Percentiles rank a stretch among this genome's conserved stretches.
Evolutionary conservation across 2,113 vertebrate genomes (phyloP).

Genomic region (Ranitomeya variabilis): DNA sequence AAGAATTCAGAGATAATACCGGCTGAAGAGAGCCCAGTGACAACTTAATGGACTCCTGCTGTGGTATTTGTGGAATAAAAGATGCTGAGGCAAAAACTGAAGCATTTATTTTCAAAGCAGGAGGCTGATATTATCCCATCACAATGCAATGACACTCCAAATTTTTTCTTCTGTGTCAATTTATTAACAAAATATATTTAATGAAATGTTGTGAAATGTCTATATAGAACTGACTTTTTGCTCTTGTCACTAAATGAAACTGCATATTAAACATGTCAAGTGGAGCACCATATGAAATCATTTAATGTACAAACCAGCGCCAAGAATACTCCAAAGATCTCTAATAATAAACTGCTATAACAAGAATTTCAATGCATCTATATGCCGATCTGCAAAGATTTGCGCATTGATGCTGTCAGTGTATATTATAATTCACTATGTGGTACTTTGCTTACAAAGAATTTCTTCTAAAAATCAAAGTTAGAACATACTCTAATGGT

Average conservation of each 20-base stretch:
- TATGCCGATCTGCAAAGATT: background rate
- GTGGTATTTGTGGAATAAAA: slow-evolving; percentile 53
- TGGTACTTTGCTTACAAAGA: slow-evolving; percentile 12
- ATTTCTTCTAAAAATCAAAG: slow-evolving; percentile 24
- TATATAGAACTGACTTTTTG: background rate
- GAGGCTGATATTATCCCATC: slow-evolving; percentile 51
- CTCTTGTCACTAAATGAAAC: slow-evolving; percentile 11
- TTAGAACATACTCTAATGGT: slow-evolving; percentile 27
- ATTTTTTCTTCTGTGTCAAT: slow-evolving; percentile 44
- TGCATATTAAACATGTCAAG: background rate
- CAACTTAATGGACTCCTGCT: slow-evolving; percentile 58
- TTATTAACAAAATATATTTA: slow-evolving; percentile 44
- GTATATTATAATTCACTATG: slow-evolving; percentile 10
- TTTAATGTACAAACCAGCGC: slow-evolving; percentile 12
- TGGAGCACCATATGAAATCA: slow-evolving; percentile 18
- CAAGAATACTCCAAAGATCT: slow-evolving; percentile 11
- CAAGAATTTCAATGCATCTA: slow-evolving; percentile 5
- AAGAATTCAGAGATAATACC: slow-evolving; percentile 58
- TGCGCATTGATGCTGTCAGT: slow-evolving; percentile 15
- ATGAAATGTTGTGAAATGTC: slow-evolving; percentile 40
- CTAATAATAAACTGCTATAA: slow-evolving; percentile 19
- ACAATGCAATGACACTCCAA: slow-evolving; percentile 48
- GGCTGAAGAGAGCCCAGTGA: slow-evolving; percentile 47
- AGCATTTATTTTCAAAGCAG: slow-evolving; percentile 56
- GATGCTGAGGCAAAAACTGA: slow-evolving; percentile 36